Conservation (phyloP, 2,113 vertebrate genomes). For the Xenopus tropicalis region DNA sequence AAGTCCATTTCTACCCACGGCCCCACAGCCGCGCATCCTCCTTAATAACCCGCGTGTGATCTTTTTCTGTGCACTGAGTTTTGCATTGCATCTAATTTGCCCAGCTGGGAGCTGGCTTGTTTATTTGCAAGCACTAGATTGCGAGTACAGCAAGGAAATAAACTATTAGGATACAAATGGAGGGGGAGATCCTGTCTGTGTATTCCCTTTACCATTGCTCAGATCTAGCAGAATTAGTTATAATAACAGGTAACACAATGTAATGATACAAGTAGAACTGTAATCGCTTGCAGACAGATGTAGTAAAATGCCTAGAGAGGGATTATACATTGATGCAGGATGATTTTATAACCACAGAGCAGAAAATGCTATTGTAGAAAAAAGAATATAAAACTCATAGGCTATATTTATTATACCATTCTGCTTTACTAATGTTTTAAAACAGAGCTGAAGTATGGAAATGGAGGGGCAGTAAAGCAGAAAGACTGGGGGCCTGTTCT, state of each 20-base stretch:
- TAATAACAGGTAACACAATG: not conserved
- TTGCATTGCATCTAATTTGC: conserved; percentile 16
- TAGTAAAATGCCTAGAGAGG: not conserved
- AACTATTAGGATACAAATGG: conserved; percentile 30
- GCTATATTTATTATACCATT: no score
- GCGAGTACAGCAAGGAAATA: conserved; percentile 27
- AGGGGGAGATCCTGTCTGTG: conserved; percentile 19
- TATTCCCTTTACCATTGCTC: conserved; percentile 1
- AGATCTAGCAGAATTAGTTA: conserved; percentile 9
- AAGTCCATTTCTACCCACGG: conserved; percentile 31
- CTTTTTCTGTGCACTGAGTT: conserved; percentile 1
- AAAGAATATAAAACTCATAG: not conserved
- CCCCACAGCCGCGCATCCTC: conserved; percentile 11
- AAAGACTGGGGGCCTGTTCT: not conserved
- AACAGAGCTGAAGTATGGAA: no score
- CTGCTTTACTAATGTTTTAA: no score
- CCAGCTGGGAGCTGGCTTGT: conserved; percentile 33
- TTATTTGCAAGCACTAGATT: conserved; percentile 24
- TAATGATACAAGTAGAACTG: not conserved
- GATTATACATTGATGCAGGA: not conserved
- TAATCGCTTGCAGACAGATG: conserved; percentile 1
- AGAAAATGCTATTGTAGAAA: not conserved
- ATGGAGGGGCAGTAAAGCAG: no score
- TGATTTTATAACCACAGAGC: not conserved
- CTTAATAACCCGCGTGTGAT: conserved; percentile 39